Percentiles rank a stretch among this genome's conserved stretches.
phyloP scores from a whole-genome alignment of 2,113 vertebrate species.

The Vombatus ursinus region DNA sequence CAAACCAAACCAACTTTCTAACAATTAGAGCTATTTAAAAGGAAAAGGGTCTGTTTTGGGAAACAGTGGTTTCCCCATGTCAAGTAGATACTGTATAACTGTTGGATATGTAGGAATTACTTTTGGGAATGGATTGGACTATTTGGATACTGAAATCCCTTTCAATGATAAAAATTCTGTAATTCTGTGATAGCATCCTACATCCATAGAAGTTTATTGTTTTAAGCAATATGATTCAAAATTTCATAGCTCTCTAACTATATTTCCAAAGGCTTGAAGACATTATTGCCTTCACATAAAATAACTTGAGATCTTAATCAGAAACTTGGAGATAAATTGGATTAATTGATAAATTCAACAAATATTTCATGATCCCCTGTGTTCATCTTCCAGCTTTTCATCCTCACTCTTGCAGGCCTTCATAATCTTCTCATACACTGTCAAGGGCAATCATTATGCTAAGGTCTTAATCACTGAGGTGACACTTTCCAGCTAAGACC shows the following conservation, averaged over 20 bases:
- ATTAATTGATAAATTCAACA: constrained; percentile 28
- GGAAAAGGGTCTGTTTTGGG: background rate
- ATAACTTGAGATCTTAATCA: constrained; percentile 25
- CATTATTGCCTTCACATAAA: constrained; percentile 32
- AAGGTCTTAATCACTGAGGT: background rate
- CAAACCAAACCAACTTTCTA: background rate
- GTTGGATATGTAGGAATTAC: background rate
- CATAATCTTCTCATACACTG: background rate
- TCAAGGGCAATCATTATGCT: background rate
- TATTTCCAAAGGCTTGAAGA: background rate
- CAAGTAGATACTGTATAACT: background rate
- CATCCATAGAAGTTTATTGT: background rate
- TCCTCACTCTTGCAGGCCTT: no score
- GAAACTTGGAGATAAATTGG: constrained; percentile 12
- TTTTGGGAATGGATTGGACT: background rate
- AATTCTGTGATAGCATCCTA: background rate
- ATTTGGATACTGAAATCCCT: background rate
- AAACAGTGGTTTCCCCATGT: background rate
- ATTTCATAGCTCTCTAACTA: background rate
- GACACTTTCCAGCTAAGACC: background rate
- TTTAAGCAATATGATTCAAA: background rate
- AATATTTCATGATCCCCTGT: constrained; percentile 9
- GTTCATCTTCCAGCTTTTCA: background rate
- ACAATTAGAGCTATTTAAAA: background rate
- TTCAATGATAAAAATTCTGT: background rate